A percentile compares a stretch with the other conserved stretches of the same genome.
These are phyloP conservation scores for Knipowitschia caucasica DNA, from an alignment of 2,797 vertebrate species.

Conservation along the genomic window DNA sequence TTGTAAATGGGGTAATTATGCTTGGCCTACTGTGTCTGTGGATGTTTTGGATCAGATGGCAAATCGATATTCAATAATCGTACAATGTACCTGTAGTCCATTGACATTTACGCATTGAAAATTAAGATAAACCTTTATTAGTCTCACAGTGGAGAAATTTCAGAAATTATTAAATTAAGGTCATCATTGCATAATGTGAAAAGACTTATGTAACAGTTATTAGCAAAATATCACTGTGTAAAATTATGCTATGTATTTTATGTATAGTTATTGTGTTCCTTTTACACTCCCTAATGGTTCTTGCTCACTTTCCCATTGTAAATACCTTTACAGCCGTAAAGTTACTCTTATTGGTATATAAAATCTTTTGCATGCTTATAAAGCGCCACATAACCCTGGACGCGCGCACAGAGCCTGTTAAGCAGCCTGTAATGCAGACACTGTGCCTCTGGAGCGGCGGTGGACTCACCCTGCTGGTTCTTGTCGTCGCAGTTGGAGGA, in stretches of 20 bases:
- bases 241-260: not conserved
- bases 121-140: not conserved
- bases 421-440: constrained; percentile 18
- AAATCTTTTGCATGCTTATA: constrained; percentile 98
- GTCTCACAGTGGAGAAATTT: too few species aligned
- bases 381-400: constrained; percentile 88
- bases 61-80: not conserved
- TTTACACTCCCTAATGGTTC: constrained; percentile 40
- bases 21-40: too few species aligned
- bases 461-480: constrained; percentile 89
- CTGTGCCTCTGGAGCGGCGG: too few species aligned
- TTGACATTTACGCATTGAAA: not conserved
- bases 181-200: too few species aligned
- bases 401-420: constrained; percentile 68
- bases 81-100: not conserved
- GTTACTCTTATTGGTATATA: constrained; percentile 96
- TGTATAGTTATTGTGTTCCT: not conserved
- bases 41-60: not conserved
- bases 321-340: constrained; percentile 95
- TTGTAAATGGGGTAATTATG: too few species aligned
- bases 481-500: constrained; percentile 88
- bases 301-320: constrained; percentile 91
- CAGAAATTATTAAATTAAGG: too few species aligned
- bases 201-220: too few species aligned
- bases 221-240: too few species aligned